Evolutionary conservation across 1,140 invertebrate species (phyloP).

Genomic region (Drosophila kanapiae): DNA sequence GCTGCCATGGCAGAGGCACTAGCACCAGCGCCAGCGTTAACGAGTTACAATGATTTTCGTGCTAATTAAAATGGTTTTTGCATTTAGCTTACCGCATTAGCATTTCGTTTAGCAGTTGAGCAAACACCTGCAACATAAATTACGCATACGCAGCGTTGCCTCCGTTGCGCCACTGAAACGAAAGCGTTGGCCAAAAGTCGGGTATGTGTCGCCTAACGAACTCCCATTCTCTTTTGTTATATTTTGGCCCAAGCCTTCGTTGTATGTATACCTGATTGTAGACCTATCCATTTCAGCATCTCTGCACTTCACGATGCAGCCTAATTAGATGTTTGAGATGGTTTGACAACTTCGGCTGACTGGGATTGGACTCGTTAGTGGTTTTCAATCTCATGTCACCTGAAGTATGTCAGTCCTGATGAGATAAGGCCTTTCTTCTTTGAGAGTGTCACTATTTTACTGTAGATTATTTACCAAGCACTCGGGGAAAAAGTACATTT

Average conservation of each 20-base stretch:
- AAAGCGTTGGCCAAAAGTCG: slow-evolving; percentile 62
- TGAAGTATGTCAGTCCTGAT: neutral
- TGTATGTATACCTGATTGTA: neutral
- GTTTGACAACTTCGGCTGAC: slow-evolving; percentile 51
- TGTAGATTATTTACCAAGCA: neutral
- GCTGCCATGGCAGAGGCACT: slow-evolving; percentile 34
- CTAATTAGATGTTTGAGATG: slow-evolving; percentile 73
- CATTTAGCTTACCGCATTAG: slow-evolving; percentile 83
- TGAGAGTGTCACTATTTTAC: neutral
- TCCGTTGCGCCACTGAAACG: too few relatives aligned
- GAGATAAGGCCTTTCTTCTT: too few relatives aligned
- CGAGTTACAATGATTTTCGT: slow-evolving; percentile 83
- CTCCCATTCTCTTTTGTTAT: slow-evolving; percentile 40
- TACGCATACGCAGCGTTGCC: slow-evolving; percentile 75
- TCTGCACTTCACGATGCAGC: slow-evolving; percentile 38
- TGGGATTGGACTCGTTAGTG: slow-evolving; percentile 67
- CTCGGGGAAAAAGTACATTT: too few relatives aligned
- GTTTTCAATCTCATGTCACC: slow-evolving; percentile 32
- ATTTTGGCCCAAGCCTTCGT: slow-evolving; percentile 39
- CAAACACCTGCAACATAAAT: slow-evolving; percentile 78
- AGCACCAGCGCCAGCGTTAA: slow-evolving; percentile 61
- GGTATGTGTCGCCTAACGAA: slow-evolving; percentile 72
- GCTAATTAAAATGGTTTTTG: slow-evolving; percentile 85
- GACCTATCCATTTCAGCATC: slow-evolving; percentile 5
- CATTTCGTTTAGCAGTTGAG: slow-evolving; percentile 78